Conservation (phyloP, 1,140 invertebrate genomes). For the Delia radicum region DNA sequence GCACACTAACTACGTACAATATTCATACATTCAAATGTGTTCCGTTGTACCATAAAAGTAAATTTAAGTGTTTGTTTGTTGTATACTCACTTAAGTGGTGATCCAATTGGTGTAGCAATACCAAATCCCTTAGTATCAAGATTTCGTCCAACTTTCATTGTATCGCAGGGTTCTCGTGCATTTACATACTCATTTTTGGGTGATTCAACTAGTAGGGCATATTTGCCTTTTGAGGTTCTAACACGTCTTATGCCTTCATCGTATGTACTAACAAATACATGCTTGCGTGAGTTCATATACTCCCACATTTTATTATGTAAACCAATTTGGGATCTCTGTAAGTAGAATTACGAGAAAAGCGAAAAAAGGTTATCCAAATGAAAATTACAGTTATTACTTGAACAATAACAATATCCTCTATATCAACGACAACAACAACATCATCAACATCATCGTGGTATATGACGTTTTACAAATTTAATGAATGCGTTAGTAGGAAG, state of each 20-base stretch:
- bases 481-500: not conserved
- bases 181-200: slow-evolving; percentile 94
- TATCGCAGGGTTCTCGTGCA: slow-evolving; percentile 89
- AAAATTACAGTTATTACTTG: not conserved
- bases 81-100: slow-evolving; percentile 76
- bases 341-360: slow-evolving; percentile 31
- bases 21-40: too few relatives aligned
- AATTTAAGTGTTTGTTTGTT: too few relatives aligned
- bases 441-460: not conserved
- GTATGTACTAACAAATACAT: slow-evolving; percentile 81
- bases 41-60: too few relatives aligned
- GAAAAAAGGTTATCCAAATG: not conserved
- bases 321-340: slow-evolving; percentile 83
- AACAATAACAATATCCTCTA: not conserved
- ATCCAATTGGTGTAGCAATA: slow-evolving; percentile 87
- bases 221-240: slow-evolving; percentile 83
- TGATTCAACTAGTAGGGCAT: slow-evolving; percentile 92
- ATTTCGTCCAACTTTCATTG: slow-evolving; percentile 91
- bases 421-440: not conserved
- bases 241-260: slow-evolving; percentile 83
- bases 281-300: slow-evolving; percentile 84
- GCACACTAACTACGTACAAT: too few relatives aligned
- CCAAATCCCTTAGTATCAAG: slow-evolving; percentile 94
- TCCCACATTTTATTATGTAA: slow-evolving; percentile 95
- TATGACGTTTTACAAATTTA: not conserved